Evolutionary conservation across 2,888 invertebrate species (phyloP).

Genomic region (Tinea trinotella): DNA sequence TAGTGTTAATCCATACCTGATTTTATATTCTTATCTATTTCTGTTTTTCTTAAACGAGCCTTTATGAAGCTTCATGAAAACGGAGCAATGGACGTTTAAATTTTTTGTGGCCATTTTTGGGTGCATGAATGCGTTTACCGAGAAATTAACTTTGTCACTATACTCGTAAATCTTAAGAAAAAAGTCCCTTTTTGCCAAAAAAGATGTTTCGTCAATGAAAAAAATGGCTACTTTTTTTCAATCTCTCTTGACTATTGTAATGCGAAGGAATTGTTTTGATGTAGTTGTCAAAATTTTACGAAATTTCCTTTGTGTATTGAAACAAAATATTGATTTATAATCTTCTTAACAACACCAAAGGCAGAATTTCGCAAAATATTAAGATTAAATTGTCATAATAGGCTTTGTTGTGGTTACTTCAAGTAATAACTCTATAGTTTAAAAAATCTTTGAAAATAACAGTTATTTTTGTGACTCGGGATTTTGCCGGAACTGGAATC

Average conservation of each 20-base stretch:
- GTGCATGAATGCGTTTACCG: too few relatives aligned
- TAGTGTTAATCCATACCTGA: too few relatives aligned
- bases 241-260: neutral
- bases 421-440: too few relatives aligned
- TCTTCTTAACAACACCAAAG: neutral
- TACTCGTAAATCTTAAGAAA: constrained; percentile 58
- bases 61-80: neutral
- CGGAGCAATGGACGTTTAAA: neutral
- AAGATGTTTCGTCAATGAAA: constrained; percentile 5
- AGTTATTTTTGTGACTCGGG: too few relatives aligned
- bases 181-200: constrained; percentile 6
- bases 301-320: constrained; percentile 1
- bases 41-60: too few relatives aligned
- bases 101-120: neutral
- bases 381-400: too few relatives aligned
- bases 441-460: too few relatives aligned
- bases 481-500: too few relatives aligned
- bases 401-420: too few relatives aligned
- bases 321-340: neutral
- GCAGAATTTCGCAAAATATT: too few relatives aligned
- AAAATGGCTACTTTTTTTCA: neutral
- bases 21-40: too few relatives aligned
- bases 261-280: constrained; percentile 2
- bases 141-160: constrained; percentile 70
- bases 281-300: neutral